Evolutionary conservation across 2,113 vertebrate species (phyloP).

Genomic region (Macroglossus sobrinus): DNA sequence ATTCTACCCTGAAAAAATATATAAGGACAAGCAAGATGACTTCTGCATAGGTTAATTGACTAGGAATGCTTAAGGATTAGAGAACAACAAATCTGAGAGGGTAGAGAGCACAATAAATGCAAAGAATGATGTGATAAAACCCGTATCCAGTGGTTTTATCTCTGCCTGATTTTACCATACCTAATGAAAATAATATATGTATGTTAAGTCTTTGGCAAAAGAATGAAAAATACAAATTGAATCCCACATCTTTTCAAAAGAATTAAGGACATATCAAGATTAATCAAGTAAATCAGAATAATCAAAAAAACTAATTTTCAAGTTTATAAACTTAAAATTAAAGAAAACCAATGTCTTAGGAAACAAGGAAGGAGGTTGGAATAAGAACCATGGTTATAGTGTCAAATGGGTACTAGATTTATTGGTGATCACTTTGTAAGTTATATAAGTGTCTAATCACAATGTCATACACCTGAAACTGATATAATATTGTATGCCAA

Average conservation of each 20-base stretch:
- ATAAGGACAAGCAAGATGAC: neutral
- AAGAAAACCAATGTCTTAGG: neutral
- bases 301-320: slow-evolving; percentile 21
- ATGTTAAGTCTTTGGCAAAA: neutral
- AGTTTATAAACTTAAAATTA: slow-evolving; percentile 18
- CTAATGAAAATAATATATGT: neutral
- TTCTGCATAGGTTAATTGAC: neutral
- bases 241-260: neutral
- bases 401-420: too few species aligned
- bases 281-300: neutral
- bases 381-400: neutral
- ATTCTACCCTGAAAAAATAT: neutral
- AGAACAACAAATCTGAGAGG: neutral
- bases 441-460: too few species aligned
- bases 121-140: neutral
- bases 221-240: slow-evolving; percentile 2
- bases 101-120: neutral
- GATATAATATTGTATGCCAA: too few species aligned
- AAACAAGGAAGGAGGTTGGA: neutral
- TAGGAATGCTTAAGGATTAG: neutral
- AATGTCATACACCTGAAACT: too few species aligned
- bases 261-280: neutral
- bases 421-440: too few species aligned
- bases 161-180: neutral
- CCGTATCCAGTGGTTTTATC: neutral